Evolutionary conservation across 1,140 invertebrate species (phyloP).

Genomic region (Trichogramma pretiosum): DNA sequence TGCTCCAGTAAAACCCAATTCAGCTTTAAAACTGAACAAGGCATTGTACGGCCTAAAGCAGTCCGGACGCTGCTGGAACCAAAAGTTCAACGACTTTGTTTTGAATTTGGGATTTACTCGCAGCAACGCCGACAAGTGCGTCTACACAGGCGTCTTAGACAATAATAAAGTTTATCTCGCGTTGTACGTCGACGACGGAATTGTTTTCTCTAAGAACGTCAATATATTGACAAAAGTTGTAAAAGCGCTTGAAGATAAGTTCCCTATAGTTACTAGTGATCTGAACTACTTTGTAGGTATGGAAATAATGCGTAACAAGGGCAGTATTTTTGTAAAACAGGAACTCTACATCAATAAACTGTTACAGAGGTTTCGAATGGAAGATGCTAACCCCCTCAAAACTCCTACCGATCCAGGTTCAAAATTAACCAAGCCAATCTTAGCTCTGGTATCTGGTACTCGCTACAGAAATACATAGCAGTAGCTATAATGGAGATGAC

Average conservation of each 20-base stretch:
- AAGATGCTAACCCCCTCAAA: slow-evolving; percentile 18
- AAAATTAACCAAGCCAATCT: not conserved
- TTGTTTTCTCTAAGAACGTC: not conserved
- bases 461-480: no score
- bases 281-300: slow-evolving; percentile 6
- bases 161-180: slow-evolving; percentile 5
- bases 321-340: slow-evolving; percentile 16
- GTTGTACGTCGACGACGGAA: slow-evolving; percentile 6
- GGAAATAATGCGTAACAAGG: not conserved
- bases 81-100: slow-evolving; percentile 24
- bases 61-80: slow-evolving; percentile 14
- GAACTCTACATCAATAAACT: slow-evolving; percentile 16
- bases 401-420: slow-evolving; percentile 19
- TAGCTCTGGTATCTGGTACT: no score
- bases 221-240: not conserved
- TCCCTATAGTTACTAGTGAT: slow-evolving; percentile 2
- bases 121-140: slow-evolving; percentile 13
- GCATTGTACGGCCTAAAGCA: slow-evolving; percentile 16
- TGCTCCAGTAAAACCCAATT: slow-evolving; percentile 16
- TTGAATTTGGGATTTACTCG: slow-evolving; percentile 30
- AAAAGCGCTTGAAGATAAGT: not conserved
- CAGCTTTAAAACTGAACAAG: slow-evolving; percentile 21
- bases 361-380: slow-evolving; percentile 23
- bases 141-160: slow-evolving; percentile 6
- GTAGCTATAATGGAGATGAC: no score